Base-by-base conservation (phyloP, 2,797 vertebrate genomes). In the Sternarchorhynchus goeldii region DNA sequence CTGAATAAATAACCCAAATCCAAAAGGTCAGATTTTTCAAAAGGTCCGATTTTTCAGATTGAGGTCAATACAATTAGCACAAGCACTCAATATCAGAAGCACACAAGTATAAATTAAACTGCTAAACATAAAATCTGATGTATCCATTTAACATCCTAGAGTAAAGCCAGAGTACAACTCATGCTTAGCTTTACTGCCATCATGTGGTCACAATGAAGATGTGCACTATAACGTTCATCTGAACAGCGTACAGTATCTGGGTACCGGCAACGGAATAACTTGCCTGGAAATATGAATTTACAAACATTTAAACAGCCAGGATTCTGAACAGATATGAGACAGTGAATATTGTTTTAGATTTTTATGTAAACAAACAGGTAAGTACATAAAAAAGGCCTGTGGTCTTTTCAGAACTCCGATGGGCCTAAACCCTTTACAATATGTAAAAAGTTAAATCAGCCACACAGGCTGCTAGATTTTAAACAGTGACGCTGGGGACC, bases 111-210 rank as follows among this genome's bases (percentile, higher is more conserved):
- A 50, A 45, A 45, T 2, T 10, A 10, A 50, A 50, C 45, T 50
- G 45, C 8, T 50, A 50, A 50, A 50, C 45, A 50, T 36, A 50
- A 50, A 50, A 14, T 50, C 45, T 14, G 45, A 50, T 50, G 39
- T 10, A 41, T 7, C 45, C 3, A 50, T 14, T 50, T 50, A 50
- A 12, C 45, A 14, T 50, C 10, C 1, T 12, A 50, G 25, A 25
- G 45, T 1, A 12, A 50, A 12, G 34, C 34, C 34, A 50, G 45
- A 50, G 45, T 50, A 55, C 59, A n/a, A 68, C 10, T 17, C 3
- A n/a, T 39, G 5, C 14, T 70, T 29, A 41, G 8, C 73, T 84
- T 63, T 85, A 66, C 77, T 79, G 55, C 85, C 84, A 83, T 73
- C 82, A 80, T 32, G 76, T 81, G 84, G 87, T 7, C n/a, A 41